Percentiles rank a stretch among this genome's conserved stretches.
These are phyloP conservation scores for Sapajus apella DNA, from an alignment of 2,113 vertebrate species.

Conservation along the genomic window DNA sequence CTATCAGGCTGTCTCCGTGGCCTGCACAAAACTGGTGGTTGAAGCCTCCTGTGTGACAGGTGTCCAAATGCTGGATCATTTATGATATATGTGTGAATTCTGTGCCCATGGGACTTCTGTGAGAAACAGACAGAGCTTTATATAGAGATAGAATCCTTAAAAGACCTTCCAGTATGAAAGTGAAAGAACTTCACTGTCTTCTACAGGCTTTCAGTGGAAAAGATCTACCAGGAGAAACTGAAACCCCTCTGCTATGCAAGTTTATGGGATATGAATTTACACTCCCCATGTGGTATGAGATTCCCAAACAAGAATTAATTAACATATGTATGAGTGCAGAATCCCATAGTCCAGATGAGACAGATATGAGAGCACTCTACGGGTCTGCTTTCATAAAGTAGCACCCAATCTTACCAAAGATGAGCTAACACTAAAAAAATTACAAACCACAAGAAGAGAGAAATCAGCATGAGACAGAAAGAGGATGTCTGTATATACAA, in stretches of 20 bases:
- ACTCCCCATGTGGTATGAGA: not conserved
- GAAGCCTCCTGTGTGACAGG: not conserved
- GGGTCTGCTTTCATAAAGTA: not conserved
- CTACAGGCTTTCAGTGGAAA: not conserved
- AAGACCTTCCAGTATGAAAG: not conserved
- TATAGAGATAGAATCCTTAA: not conserved
- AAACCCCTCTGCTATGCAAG: not conserved
- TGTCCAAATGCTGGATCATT: not conserved
- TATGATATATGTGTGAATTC: not conserved
- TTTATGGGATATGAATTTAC: not conserved
- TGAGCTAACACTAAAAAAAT: not conserved
- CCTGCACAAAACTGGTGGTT: not conserved
- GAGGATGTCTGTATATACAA: not conserved
- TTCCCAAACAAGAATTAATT: slow-evolving; percentile 10
- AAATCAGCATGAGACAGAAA: not conserved
- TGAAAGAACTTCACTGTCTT: not conserved
- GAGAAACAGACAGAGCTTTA: not conserved
- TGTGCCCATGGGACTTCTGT: not conserved
- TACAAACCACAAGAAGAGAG: not conserved
- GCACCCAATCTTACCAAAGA: not conserved
- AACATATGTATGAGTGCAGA: not conserved
- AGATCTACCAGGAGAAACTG: not conserved
- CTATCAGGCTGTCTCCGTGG: not conserved
- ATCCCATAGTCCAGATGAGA: not conserved
- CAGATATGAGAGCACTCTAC: not conserved